Percentiles rank a stretch among this genome's conserved stretches.
These are phyloP conservation scores for Drosophila neutralis DNA, from an alignment of 2,888 invertebrate genomes.

Conservation along the genomic window DNA sequence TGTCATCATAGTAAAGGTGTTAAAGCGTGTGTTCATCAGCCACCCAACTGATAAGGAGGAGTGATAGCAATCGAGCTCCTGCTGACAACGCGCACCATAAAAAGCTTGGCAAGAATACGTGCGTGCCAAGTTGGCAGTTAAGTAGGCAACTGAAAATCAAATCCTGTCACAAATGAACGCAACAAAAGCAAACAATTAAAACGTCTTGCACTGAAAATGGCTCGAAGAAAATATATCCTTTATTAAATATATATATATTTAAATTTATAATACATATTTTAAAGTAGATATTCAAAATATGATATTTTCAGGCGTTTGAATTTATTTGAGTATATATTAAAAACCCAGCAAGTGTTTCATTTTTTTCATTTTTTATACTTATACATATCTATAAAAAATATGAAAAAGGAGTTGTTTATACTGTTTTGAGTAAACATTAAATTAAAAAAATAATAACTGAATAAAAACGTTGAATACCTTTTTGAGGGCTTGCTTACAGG, in stretches of 20 bases:
- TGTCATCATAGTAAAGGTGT: constrained; percentile 58
- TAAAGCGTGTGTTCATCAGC: constrained; percentile 27
- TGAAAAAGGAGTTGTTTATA: too few relatives aligned
- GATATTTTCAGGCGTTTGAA: not conserved
- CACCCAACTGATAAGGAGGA: constrained; percentile 8
- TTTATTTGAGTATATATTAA: not conserved
- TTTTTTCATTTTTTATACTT: not conserved
- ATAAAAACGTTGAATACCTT: not conserved
- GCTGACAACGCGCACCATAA: constrained; percentile 8
- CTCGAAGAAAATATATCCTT: not conserved
- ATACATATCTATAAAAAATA: not conserved
- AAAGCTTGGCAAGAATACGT: constrained; percentile 42
- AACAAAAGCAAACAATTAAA: constrained; percentile 12
- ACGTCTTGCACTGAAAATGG: not conserved
- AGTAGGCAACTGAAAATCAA: constrained; percentile 56
- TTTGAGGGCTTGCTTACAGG: not conserved
- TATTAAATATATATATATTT: not conserved
- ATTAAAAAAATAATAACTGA: not conserved
- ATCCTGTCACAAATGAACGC: constrained; percentile 52
- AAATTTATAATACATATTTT: not conserved
- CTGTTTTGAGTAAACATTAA: not conserved
- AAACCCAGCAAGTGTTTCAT: not conserved
- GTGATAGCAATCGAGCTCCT: not conserved
- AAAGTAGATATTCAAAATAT: not conserved
- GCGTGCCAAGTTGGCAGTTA: constrained; percentile 50